These are phyloP conservation scores for Pterois miles DNA, from an alignment of 2,797 vertebrate species.

Conservation along the genomic window DNA sequence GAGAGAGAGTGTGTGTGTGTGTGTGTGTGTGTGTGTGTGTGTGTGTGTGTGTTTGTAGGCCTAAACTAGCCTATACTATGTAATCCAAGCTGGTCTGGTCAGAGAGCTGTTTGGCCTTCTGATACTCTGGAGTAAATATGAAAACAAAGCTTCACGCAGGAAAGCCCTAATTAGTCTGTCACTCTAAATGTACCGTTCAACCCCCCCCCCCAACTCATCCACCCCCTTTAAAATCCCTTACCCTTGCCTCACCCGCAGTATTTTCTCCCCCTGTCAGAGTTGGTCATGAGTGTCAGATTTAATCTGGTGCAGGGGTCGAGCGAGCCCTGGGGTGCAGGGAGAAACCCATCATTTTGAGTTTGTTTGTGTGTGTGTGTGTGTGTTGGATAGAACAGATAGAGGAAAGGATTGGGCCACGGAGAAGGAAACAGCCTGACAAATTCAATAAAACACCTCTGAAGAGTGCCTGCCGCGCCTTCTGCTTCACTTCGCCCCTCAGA, in stretches of 20 bases:
- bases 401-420: constrained; percentile 53
- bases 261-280: constrained; percentile 76
- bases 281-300: constrained; percentile 81
- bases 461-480: constrained; percentile 34
- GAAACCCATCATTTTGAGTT: constrained; percentile 77
- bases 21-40: not conserved
- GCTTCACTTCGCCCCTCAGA: constrained; percentile 53
- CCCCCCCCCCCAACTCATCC: constrained; percentile 17
- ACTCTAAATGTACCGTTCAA: constrained; percentile 66
- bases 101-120: constrained; percentile 62
- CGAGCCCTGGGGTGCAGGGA: constrained; percentile 66
- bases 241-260: constrained; percentile 45
- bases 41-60: not conserved
- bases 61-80: not conserved
- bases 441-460: constrained; percentile 78
- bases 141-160: constrained; percentile 80
- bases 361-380: constrained; percentile 57
- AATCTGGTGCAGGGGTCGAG: constrained; percentile 80
- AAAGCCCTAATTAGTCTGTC: constrained; percentile 82
- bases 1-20: not conserved
- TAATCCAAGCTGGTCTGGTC: constrained; percentile 39
- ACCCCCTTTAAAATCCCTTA: constrained; percentile 18
- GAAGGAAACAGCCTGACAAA: constrained; percentile 75
- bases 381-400: constrained; percentile 65
- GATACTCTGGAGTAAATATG: constrained; percentile 79